Evolutionary conservation across 2,888 invertebrate species (phyloP).

Genomic region (Pedicia rivosa): DNA sequence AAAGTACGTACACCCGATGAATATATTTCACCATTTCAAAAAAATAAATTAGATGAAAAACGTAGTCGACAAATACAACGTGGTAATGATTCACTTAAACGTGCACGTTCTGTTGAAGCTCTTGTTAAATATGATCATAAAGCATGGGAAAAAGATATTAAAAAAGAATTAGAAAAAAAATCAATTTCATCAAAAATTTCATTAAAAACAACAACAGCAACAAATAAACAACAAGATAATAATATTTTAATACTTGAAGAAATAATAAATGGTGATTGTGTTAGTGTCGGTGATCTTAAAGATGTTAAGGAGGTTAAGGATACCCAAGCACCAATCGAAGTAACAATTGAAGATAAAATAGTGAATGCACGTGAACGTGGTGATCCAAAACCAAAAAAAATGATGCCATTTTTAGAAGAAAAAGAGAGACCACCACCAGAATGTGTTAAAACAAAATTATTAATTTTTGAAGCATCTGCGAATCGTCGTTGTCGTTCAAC

Average conservation of each 20-base stretch:
- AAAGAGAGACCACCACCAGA: constrained; percentile 77
- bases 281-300: no score
- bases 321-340: constrained; percentile 9
- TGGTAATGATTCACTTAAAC: constrained; percentile 52
- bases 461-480: constrained; percentile 62
- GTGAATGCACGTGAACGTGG: constrained; percentile 28
- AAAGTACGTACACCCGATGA: not conserved
- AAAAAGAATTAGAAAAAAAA: constrained; percentile 7
- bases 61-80: constrained; percentile 37
- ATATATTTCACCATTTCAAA: constrained; percentile 1
- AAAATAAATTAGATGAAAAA: constrained; percentile 14
- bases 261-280: not conserved
- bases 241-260: no score
- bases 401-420: constrained; percentile 47
- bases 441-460: constrained; percentile 70
- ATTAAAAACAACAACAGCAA: no score
- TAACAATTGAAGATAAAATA: constrained; percentile 31
- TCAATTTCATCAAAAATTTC: no score
- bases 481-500: constrained; percentile 34
- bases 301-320: not conserved
- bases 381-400: constrained; percentile 33
- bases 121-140: constrained; percentile 47
- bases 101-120: constrained; percentile 76
- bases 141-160: constrained; percentile 20
- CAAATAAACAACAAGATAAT: not conserved